Base-by-base conservation (phyloP, 2,113 vertebrate species). In the Triplophysa siluroides region DNA sequence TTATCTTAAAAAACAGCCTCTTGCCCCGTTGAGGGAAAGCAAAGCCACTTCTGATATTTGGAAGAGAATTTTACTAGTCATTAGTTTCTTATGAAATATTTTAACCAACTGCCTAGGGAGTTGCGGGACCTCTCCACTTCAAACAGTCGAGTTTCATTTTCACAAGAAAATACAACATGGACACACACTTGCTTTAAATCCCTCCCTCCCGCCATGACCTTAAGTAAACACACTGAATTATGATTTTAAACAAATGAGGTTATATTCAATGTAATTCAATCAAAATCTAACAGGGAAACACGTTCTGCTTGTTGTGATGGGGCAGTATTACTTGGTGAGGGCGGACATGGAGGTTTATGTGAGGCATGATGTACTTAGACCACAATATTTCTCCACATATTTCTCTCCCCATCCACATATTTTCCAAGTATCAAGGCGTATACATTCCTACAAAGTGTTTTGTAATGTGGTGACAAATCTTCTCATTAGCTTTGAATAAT, bases 1-100 rank as follows among this genome's bases (percentile, higher is more conserved):
- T 88, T 85, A 86, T 89, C 88, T 90, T 87, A 88, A 89, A 90
- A 87, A 86, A 82, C 70, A 60, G 66, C 82, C 71, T 72, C 87
- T 19, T 38, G 62, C 83, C 81, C 86, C 83, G 83, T 76, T 23
- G 74, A 21, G 85, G 76, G 71, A 68, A 88, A 47, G 24, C 82
- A 90, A 90, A 92, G 85, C 86, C 89, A 91, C 89, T 92, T 91
- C 88, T 89, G 79, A 89, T 91, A 88, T 90, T 88, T 91, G 88
- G 89, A 91, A 84, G 79, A 76, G 80, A 75, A 74, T 88, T 92
- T 90, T 90, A 91, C 86, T 84, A 84, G 84, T 90, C 79, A 88
- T 90, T 89, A 81, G 78, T 74, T 88, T 76, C 79, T 89, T 82
- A 91, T 90, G 78, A 91, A 91, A 91, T 85, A 84, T 86, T 85